Conservation (phyloP, 2,113 vertebrate genomes). For the Crotalus tigris region DNA sequence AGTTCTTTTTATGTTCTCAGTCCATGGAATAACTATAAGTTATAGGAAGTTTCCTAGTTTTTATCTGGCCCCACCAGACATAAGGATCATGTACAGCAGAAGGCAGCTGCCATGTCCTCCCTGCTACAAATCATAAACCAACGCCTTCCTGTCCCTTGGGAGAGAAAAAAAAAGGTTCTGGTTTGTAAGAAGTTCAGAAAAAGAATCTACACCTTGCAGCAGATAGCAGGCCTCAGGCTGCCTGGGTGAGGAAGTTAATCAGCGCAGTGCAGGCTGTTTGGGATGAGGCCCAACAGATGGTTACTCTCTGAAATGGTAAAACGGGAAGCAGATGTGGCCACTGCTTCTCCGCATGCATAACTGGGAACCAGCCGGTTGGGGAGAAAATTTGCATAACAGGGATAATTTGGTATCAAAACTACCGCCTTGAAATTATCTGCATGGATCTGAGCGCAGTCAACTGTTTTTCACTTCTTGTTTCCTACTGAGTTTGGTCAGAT, state of each 20-base stretch:
- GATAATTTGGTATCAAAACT: constrained; percentile 88
- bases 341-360: constrained; percentile 77
- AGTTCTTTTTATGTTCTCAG: background rate
- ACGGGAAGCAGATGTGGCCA: constrained; percentile 89
- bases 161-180: constrained; percentile 63
- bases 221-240: constrained; percentile 64
- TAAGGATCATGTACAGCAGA: constrained; percentile 38
- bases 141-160: constrained; percentile 68
- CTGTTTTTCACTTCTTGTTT: constrained; percentile 95
- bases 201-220: constrained; percentile 70
- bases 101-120: constrained; percentile 41
- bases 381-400: constrained; percentile 91
- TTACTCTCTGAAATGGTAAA: constrained; percentile 76
- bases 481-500: constrained; percentile 57
- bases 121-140: constrained; percentile 62
- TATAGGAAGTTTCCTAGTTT: constrained; percentile 43
- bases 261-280: constrained; percentile 62
- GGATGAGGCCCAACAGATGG: constrained; percentile 81
- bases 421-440: constrained; percentile 70
- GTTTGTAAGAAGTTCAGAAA: constrained; percentile 61
- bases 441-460: constrained; percentile 77
- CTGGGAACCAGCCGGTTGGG: constrained; percentile 79
- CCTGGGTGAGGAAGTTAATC: constrained; percentile 71
- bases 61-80: constrained; percentile 60
- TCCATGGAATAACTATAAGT: constrained; percentile 28